A percentile compares a stretch with the other conserved stretches of the same genome.
Evolutionary conservation across 2,888 invertebrate genomes (phyloP).

Genomic region (Nesidiocoris tenuis): DNA sequence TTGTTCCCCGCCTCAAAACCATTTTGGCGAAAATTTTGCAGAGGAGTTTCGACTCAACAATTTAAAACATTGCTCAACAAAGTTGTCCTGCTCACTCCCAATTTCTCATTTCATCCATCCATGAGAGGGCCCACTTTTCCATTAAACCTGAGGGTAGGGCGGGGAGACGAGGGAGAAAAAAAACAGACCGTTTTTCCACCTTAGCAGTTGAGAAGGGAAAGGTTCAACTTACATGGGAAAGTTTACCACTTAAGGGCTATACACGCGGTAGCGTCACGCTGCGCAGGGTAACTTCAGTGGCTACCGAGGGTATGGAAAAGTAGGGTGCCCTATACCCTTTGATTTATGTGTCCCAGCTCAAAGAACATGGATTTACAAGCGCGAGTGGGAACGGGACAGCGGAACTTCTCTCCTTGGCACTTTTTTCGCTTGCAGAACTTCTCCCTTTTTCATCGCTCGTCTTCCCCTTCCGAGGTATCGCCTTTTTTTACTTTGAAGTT

Average conservation of each 20-base stretch:
- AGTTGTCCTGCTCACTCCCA: too few species aligned
- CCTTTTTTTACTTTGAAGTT: background rate
- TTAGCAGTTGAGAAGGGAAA: background rate
- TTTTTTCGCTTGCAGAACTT: background rate
- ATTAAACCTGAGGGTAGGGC: too few species aligned
- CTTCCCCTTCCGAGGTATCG: background rate
- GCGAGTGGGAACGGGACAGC: background rate
- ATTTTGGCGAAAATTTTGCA: too few species aligned
- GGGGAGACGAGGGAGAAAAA: background rate
- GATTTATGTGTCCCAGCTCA: conserved; percentile 39
- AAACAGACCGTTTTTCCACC: conserved; percentile 1
- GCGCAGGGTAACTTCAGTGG: conserved; percentile 8
- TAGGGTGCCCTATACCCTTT: conserved; percentile 18
- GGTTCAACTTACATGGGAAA: conserved; percentile 25
- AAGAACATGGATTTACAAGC: conserved; percentile 41
- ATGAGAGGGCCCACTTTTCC: too few species aligned
- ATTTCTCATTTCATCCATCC: too few species aligned
- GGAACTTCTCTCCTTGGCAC: background rate
- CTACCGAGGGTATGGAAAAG: background rate
- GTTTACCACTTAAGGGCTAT: conserved; percentile 38
- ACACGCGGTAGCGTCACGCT: conserved; percentile 2
- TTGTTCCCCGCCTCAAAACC: too few species aligned
- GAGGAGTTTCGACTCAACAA: too few species aligned
- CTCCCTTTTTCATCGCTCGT: background rate
- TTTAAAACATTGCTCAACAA: too few species aligned